Evolutionary conservation across 1,140 invertebrate genomes (phyloP), one percentile per base, ranked within the genome.

Genomic region (Stenopsyche tienmushanensis): DNA sequence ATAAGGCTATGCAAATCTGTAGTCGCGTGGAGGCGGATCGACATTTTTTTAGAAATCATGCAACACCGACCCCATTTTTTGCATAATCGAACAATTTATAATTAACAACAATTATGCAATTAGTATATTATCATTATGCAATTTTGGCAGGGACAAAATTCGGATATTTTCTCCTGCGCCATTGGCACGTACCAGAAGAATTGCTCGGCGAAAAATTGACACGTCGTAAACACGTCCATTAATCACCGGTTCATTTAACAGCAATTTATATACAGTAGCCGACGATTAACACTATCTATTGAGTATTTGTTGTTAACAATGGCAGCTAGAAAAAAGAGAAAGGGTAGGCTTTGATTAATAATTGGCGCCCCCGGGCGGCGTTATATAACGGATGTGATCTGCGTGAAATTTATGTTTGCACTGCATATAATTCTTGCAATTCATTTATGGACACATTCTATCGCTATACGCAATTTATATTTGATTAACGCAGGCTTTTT

Each of bases 31-130:
- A n/a, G n/a, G n/a, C n/a, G n/a, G n/a, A n/a, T n/a, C n/a, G n/a
- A n/a, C n/a, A n/a, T n/a, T n/a, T n/a, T n/a, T n/a, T n/a, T n/a
- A n/a, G n/a, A n/a, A n/a, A n/a, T n/a, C n/a, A n/a, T n/a, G n/a
- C n/a, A n/a, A n/a, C n/a, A n/a, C n/a, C n/a, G 29, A 34, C 29
- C 5, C 29, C 5, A 34, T 34, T 34, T 34, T 34, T 34, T 5
- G 29, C 29, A 5, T 13, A 34, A 34, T 13, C 29, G 5, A 13
- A 34, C 29, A 13, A 5, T 34, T 13, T 5, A 13, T 34, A 57
- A 41, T 57, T 21, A 39, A 25, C n/a, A 25, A 42, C 5, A 57
- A 39, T 57, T 55, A 41, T 55, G 53, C 53, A 55, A 55, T 55
- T 42, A 42, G 34, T 39, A 23, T 57, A 23, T 42, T 57, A 20